These are phyloP conservation scores for Dexiosoma caninum DNA, from an alignment of 2,888 invertebrate species.

Conservation along the genomic window DNA sequence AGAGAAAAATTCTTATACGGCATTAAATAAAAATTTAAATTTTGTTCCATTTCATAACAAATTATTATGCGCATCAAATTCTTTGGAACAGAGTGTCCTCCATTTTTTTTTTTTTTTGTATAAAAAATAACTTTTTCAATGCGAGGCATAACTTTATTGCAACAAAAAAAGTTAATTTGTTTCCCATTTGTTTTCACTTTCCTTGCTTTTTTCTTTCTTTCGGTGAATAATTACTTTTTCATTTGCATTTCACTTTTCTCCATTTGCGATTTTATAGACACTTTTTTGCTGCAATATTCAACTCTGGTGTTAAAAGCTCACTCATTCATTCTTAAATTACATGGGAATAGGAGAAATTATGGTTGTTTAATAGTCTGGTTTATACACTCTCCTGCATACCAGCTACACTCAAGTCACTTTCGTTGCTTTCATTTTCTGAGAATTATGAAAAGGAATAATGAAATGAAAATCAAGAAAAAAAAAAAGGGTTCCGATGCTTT, in stretches of 20 bases:
- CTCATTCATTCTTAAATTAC: neutral
- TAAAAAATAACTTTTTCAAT: neutral
- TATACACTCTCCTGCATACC: too few relatives aligned
- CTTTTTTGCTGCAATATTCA: conserved; percentile 14
- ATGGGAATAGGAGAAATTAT: conserved; percentile 44
- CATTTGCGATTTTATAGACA: conserved; percentile 27
- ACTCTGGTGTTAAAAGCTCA: conserved; percentile 10
- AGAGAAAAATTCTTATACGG: too few relatives aligned
- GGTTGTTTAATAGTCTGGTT: conserved; percentile 48
- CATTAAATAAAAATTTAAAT: too few relatives aligned
- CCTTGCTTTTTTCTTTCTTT: neutral
- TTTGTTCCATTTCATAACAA: neutral
- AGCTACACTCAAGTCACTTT: conserved; percentile 3
- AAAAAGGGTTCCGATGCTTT: conserved; percentile 14
- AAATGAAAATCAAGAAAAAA: neutral
- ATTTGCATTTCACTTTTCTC: neutral
- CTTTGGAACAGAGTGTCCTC: neutral
- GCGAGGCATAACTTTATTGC: conserved; percentile 17
- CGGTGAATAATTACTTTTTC: conserved; percentile 33
- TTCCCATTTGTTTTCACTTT: neutral
- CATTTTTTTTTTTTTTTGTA: neutral
- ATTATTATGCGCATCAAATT: neutral
- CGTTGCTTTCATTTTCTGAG: conserved; percentile 35
- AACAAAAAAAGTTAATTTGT: conserved; percentile 22
- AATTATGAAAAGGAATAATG: conserved; percentile 1